These are phyloP conservation scores for Brachypterus glaber DNA, from an alignment of 2,888 invertebrate species.

Conservation along the genomic window DNA sequence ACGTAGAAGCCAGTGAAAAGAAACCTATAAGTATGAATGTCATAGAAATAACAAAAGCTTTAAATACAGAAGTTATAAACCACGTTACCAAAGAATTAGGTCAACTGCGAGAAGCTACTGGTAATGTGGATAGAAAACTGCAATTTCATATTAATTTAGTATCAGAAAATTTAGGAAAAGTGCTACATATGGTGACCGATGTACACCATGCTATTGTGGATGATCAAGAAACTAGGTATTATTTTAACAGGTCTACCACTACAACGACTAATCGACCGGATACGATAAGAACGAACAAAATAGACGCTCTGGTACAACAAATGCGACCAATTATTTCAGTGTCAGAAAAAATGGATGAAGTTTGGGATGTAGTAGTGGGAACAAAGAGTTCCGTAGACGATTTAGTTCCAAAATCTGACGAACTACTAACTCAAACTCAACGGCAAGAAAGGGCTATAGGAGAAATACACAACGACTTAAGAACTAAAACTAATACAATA, in stretches of 20 bases:
- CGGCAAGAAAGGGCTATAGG: conserved; percentile 79
- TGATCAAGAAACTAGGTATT: conserved; percentile 46
- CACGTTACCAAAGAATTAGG: conserved; percentile 75
- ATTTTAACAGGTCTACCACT: conserved; percentile 46
- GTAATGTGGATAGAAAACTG: conserved; percentile 68
- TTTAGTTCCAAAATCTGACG: conserved; percentile 77
- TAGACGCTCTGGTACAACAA: conserved; percentile 70
- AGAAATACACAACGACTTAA: conserved; percentile 73
- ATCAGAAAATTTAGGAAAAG: conserved; percentile 71
- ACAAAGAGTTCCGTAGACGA: conserved; percentile 82
- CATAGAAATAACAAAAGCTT: conserved; percentile 73
- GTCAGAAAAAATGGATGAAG: conserved; percentile 84
- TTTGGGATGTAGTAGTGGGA: conserved; percentile 83
- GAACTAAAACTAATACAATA: conserved; percentile 74
- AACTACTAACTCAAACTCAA: conserved; percentile 74
- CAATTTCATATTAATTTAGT: conserved; percentile 79
- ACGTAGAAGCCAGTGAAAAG: conserved; percentile 80
- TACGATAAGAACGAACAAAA: conserved; percentile 54
- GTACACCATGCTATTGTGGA: conserved; percentile 78
- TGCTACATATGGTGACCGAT: conserved; percentile 68
- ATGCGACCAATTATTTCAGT: conserved; percentile 78
- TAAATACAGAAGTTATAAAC: conserved; percentile 70
- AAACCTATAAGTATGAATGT: conserved; percentile 77
- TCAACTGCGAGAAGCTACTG: conserved; percentile 66
- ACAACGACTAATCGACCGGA: conserved; percentile 52